Conservation (phyloP, 2,888 invertebrate species). For the Sarcophaga subvicina region DNA sequence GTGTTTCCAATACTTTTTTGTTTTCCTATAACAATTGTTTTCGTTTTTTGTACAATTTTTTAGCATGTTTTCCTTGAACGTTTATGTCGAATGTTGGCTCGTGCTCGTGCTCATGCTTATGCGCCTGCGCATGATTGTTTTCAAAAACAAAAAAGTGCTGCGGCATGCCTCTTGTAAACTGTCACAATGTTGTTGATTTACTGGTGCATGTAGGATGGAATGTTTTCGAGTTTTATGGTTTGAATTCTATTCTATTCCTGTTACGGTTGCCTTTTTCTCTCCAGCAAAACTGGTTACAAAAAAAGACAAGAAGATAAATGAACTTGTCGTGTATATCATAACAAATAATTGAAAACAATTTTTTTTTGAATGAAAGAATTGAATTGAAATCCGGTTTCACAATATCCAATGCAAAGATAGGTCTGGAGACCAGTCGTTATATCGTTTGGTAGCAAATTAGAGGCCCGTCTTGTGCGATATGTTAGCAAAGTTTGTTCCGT, state of each 20-base stretch:
- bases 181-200: constrained; percentile 60
- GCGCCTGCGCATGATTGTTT: constrained; percentile 39
- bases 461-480: too few relatives aligned
- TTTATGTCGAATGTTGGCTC: constrained; percentile 5
- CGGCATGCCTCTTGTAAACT: constrained; percentile 58
- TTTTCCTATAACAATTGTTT: neutral
- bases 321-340: constrained; percentile 23
- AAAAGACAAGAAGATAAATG: constrained; percentile 18
- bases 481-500: too few relatives aligned
- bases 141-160: neutral
- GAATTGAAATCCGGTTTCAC: constrained; percentile 1
- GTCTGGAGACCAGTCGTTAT: too few relatives aligned
- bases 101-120: constrained; percentile 44
- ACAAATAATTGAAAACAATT: neutral
- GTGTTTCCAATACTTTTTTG: neutral
- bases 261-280: constrained; percentile 22
- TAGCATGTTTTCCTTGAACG: constrained; percentile 10
- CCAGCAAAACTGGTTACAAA: constrained; percentile 23
- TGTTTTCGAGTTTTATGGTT: constrained; percentile 23
- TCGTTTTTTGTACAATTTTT: constrained; percentile 20
- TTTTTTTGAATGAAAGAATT: too few relatives aligned
- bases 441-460: too few relatives aligned
- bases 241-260: neutral
- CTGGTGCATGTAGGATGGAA: constrained; percentile 41
- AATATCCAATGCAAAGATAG: too few relatives aligned